Evolutionary conservation across 2,888 invertebrate genomes (phyloP).

Genomic region (Mylabris sibirica): DNA sequence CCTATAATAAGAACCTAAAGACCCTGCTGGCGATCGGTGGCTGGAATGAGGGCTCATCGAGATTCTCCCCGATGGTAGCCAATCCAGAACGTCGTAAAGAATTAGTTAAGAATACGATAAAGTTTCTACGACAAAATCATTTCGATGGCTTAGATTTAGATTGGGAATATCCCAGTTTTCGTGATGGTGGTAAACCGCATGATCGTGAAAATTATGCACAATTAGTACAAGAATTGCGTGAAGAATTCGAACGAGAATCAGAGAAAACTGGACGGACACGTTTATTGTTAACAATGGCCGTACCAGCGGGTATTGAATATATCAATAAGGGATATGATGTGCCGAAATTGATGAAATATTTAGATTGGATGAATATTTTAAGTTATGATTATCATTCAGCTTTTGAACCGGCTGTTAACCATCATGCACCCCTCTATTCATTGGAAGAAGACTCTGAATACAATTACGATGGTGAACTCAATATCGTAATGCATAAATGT

Average conservation of each 20-base stretch:
- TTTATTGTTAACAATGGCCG: conserved; percentile 89
- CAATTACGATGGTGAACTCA: conserved; percentile 86
- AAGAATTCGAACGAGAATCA: conserved; percentile 88
- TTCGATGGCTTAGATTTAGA: conserved; percentile 94
- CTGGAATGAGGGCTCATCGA: conserved; percentile 91
- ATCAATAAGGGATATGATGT: conserved; percentile 94
- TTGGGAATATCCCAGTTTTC: conserved; percentile 88
- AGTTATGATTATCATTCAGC: conserved; percentile 94
- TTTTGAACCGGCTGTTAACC: conserved; percentile 89
- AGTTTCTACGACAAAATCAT: conserved; percentile 88
- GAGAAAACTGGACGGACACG: conserved; percentile 81
- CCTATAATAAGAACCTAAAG: conserved; percentile 90
- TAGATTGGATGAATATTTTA: conserved; percentile 92
- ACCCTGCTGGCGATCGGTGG: conserved; percentile 91
- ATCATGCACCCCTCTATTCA: conserved; percentile 86
- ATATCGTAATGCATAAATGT: conserved; percentile 74
- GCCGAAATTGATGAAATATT: conserved; percentile 82
- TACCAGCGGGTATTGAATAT: conserved; percentile 92
- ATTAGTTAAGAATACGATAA: conserved; percentile 83
- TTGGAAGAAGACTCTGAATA: conserved; percentile 85
- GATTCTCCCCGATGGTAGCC: conserved; percentile 89
- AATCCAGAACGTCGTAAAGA: conserved; percentile 77
- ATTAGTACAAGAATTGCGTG: conserved; percentile 86
- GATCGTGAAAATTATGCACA: conserved; percentile 89
- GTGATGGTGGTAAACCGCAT: conserved; percentile 81